phyloP scores from a whole-genome alignment of 2,797 vertebrate species.

The Ctenopoma kingsleyae region DNA sequence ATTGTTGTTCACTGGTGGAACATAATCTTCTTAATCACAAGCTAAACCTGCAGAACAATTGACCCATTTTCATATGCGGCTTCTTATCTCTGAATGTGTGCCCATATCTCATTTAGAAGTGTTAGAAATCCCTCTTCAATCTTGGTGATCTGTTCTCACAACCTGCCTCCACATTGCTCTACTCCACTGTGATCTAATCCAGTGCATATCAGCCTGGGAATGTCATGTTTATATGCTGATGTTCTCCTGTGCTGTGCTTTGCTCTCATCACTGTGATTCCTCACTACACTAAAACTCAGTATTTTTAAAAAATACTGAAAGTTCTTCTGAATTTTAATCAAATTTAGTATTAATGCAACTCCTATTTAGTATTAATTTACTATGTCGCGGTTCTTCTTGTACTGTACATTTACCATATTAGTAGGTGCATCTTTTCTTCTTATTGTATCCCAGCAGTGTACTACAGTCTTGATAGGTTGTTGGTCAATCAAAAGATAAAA shows the following conservation, averaged over 20 bases:
- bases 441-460: not conserved
- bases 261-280: constrained; percentile 2
- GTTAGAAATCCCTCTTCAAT: constrained; percentile 79
- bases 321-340: not conserved
- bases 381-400: not conserved
- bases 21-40: constrained; percentile 80
- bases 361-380: too few species aligned
- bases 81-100: constrained; percentile 72
- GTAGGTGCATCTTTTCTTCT: not conserved
- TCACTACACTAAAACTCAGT: not conserved
- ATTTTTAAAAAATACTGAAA: not conserved
- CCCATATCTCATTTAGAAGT: constrained; percentile 82
- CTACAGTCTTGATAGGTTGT: not conserved
- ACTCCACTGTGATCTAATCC: constrained; percentile 79
- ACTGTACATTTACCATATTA: not conserved
- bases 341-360: not conserved
- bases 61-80: constrained; percentile 77
- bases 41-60: constrained; percentile 83
- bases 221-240: constrained; percentile 51
- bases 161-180: constrained; percentile 70
- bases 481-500: not conserved
- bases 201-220: constrained; percentile 59
- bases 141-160: constrained; percentile 81
- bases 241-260: constrained; percentile 14
- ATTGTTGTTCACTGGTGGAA: constrained; percentile 75